These are phyloP conservation scores for Pseudomyrmex flavicornis DNA, from an alignment of 1,140 invertebrate genomes.

Conservation along the genomic window DNA sequence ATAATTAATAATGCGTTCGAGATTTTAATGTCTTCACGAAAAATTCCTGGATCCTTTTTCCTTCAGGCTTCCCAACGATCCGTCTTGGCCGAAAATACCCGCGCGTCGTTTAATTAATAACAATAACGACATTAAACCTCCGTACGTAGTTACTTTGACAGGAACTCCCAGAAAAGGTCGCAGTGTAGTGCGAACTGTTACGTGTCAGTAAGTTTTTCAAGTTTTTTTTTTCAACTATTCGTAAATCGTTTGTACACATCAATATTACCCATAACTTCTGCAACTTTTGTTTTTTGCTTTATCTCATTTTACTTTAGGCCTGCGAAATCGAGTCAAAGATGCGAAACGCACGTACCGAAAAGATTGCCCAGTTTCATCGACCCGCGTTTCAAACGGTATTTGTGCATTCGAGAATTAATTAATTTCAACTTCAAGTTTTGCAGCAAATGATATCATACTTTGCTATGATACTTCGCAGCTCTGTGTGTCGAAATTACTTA, in stretches of 20 bases:
- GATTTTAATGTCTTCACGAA: conserved; percentile 14
- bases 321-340: conserved; percentile 43
- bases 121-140: conserved; percentile 72
- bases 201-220: conserved; percentile 69
- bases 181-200: conserved; percentile 65
- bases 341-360: conserved; percentile 55
- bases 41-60: neutral
- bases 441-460: too few species aligned
- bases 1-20: conserved; percentile 18
- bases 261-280: neutral
- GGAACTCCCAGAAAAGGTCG: conserved; percentile 75
- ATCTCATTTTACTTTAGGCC: conserved; percentile 25
- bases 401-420: neutral
- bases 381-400: conserved; percentile 77
- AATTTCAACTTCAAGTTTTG: neutral
- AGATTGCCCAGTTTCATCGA: conserved; percentile 70
- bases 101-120: conserved; percentile 74
- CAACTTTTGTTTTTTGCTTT: neutral
- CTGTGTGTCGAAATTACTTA: neutral
- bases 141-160: conserved; percentile 75
- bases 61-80: conserved; percentile 79
- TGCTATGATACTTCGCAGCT: neutral
- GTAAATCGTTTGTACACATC: neutral
- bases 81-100: conserved; percentile 83
- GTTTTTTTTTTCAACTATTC: neutral